These are phyloP conservation scores for Drosophila nr. perissopoda DNA, from an alignment of 2,888 invertebrate species.

Conservation along the genomic window DNA sequence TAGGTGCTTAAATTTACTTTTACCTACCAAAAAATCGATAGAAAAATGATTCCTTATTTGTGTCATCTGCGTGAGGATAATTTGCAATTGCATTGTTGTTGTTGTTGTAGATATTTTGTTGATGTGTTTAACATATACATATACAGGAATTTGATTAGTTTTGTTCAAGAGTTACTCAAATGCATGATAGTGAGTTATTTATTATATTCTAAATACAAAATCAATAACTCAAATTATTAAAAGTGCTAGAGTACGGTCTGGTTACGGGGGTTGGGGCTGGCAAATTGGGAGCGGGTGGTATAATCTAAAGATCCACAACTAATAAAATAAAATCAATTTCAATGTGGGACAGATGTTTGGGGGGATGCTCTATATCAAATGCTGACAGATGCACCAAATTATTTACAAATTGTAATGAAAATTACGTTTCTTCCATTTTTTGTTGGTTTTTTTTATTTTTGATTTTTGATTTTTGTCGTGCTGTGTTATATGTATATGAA, in stretches of 20 bases:
- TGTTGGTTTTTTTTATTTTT: neutral
- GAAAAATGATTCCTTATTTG: slow-evolving; percentile 74
- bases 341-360: neutral
- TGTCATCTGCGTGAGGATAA: slow-evolving; percentile 72
- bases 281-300: neutral
- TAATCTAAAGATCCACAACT: slow-evolving; percentile 1
- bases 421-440: neutral
- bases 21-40: slow-evolving; percentile 78
- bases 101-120: slow-evolving; percentile 20
- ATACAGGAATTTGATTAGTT: slow-evolving; percentile 44
- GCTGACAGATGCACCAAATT: slow-evolving; percentile 13
- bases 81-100: slow-evolving; percentile 35
- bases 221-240: slow-evolving; percentile 13
- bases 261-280: neutral
- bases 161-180: slow-evolving; percentile 32
- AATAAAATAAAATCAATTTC: neutral
- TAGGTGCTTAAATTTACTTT: slow-evolving; percentile 28
- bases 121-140: slow-evolving; percentile 48
- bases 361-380: slow-evolving; percentile 13
- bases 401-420: slow-evolving; percentile 15
- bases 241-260: slow-evolving; percentile 20
- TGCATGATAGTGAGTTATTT: slow-evolving; percentile 46
- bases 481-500: slow-evolving; percentile 6
- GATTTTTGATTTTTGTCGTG: slow-evolving; percentile 4
- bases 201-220: slow-evolving; percentile 12